Conservation (phyloP, 2,113 vertebrate genomes). For the Macquaria australasica region DNA sequence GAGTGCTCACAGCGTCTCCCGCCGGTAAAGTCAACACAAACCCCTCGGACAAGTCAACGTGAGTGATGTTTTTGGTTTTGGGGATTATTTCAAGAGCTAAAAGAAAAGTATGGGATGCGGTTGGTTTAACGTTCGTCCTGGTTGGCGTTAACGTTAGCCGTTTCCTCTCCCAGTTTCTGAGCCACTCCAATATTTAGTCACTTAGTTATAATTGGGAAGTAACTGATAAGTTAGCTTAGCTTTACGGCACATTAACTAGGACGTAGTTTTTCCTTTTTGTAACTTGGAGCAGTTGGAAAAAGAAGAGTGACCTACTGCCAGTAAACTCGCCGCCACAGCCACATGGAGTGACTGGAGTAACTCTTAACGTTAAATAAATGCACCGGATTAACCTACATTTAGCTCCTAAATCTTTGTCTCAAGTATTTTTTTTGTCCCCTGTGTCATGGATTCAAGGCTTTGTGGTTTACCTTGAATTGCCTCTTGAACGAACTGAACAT, state of each 20-base stretch:
- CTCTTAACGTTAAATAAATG: constrained; percentile 4
- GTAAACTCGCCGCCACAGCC: constrained; percentile 52
- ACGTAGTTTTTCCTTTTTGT: constrained; percentile 13
- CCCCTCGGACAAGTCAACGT: constrained; percentile 53
- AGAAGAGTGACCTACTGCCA: constrained; percentile 33
- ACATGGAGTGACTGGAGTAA: constrained; percentile 60
- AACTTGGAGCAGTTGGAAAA: constrained; percentile 44
- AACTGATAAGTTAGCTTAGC: background rate
- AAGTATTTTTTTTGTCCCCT: background rate
- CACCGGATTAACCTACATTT: constrained; percentile 61
- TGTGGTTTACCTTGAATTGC: constrained; percentile 26
- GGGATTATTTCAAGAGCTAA: constrained; percentile 43
- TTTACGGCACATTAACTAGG: background rate
- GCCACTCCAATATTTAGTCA: background rate
- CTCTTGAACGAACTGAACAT: background rate
- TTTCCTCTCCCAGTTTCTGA: constrained; percentile 27
- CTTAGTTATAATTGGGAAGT: background rate
- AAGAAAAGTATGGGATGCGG: constrained; percentile 62
- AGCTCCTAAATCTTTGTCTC: constrained; percentile 1
- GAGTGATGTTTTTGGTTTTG: constrained; percentile 61
- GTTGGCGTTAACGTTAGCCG: constrained; percentile 1
- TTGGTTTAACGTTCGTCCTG: constrained; percentile 35
- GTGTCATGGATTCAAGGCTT: background rate
- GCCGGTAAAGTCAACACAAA: constrained; percentile 48
- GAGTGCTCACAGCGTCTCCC: background rate